A percentile compares a stretch with the other conserved stretches of the same genome.
These are phyloP conservation scores for Sebastes oblongus DNA, from an alignment of 2,797 vertebrate genomes.

Conservation along the genomic window DNA sequence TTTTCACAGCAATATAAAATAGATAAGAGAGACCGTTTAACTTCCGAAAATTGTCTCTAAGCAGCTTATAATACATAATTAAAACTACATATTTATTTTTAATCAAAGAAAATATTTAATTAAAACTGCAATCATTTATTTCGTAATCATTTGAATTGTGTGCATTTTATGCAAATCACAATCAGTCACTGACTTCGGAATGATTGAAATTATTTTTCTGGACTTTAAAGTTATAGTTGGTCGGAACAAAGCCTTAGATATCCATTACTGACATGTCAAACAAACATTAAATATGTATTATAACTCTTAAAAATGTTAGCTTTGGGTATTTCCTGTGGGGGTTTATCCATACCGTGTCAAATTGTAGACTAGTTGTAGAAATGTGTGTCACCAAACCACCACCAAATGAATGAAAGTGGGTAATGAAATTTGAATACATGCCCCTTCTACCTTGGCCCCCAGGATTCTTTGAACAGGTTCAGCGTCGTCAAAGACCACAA, in stretches of 20 bases:
- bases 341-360: not conserved
- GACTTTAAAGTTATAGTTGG: not conserved
- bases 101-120: too few species aligned
- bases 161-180: too few species aligned
- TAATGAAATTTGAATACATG: slow-evolving; percentile 74
- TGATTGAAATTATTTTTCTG: too few species aligned
- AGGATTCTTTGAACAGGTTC: slow-evolving; percentile 97
- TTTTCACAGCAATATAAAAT: too few species aligned
- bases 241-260: not conserved
- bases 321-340: not conserved
- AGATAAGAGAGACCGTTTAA: too few species aligned
- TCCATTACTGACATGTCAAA: not conserved
- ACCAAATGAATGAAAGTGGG: slow-evolving; percentile 68
- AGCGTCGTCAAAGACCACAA: slow-evolving; percentile 97
- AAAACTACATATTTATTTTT: too few species aligned
- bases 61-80: too few species aligned
- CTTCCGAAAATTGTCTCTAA: too few species aligned
- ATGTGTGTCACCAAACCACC: slow-evolving; percentile 58
- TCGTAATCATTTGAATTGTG: too few species aligned
- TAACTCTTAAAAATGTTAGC: not conserved
- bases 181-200: too few species aligned
- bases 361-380: not conserved
- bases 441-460: slow-evolving; percentile 91
- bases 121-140: too few species aligned
- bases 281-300: not conserved